phyloP scores from a whole-genome alignment of 2,113 vertebrate species.

The Danio rerio region DNA sequence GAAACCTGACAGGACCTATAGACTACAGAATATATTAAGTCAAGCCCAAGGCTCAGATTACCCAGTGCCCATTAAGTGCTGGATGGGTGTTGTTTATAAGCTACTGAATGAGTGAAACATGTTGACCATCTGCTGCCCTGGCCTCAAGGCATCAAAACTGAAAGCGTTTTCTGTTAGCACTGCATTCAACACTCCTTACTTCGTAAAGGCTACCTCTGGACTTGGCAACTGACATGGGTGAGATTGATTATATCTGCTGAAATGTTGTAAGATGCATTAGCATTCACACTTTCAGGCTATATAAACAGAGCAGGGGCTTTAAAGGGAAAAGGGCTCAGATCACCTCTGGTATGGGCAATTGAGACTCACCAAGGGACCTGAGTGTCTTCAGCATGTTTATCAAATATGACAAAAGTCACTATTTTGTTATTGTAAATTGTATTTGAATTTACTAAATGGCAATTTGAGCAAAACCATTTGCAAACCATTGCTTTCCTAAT shows the following conservation, averaged over 20 bases:
- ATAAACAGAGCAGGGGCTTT: background rate
- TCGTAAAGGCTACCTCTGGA: conserved; percentile 41
- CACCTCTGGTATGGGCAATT: conserved; percentile 7
- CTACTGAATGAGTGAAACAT: conserved; percentile 31
- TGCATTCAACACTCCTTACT: conserved; percentile 1
- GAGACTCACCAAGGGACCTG: conserved; percentile 1
- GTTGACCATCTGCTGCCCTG: background rate
- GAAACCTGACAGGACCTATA: conserved; percentile 14
- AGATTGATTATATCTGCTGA: conserved; percentile 27
- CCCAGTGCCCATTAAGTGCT: conserved; percentile 3
- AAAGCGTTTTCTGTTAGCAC: background rate
- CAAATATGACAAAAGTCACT: conserved; percentile 13
- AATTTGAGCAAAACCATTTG: background rate
- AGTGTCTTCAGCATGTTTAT: conserved; percentile 7
- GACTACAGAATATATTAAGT: conserved; percentile 16
- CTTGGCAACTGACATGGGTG: conserved; percentile 20
- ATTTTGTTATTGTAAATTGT: background rate
- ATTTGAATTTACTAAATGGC: background rate
- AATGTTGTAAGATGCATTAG: conserved; percentile 13
- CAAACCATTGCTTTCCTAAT: background rate
- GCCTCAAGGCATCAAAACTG: background rate
- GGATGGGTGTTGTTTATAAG: conserved; percentile 38
- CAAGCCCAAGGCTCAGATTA: conserved; percentile 8
- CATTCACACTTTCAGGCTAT: conserved; percentile 32
- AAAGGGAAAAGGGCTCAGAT: background rate